Conservation (phyloP, 2,888 invertebrate species). For the Gastrophysa polygoni region DNA sequence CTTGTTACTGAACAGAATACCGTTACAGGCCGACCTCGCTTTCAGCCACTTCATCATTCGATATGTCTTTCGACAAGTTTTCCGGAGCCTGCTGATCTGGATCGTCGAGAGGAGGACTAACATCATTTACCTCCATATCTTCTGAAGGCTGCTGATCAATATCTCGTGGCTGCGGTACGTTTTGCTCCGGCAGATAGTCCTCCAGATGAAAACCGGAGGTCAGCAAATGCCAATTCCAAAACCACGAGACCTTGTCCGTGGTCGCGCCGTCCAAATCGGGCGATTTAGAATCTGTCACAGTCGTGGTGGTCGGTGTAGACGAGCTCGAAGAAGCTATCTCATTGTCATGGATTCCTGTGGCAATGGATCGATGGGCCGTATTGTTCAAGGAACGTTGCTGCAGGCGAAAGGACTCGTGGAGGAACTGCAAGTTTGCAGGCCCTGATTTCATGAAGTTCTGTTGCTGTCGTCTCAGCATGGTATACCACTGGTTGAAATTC, state of each 20-base stretch:
- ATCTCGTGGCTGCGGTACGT: conserved; percentile 53
- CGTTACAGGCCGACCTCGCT: conserved; percentile 71
- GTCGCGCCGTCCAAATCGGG: conserved; percentile 41
- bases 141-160: conserved; percentile 73
- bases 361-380: conserved; percentile 46
- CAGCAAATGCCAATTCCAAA: conserved; percentile 81
- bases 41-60: conserved; percentile 52
- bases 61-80: conserved; percentile 41
- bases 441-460: too few species aligned
- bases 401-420: too few species aligned
- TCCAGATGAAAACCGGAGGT: conserved; percentile 39
- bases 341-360: conserved; percentile 37
- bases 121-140: conserved; percentile 55
- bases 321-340: conserved; percentile 14
- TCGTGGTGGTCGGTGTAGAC: conserved; percentile 38
- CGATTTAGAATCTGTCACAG: conserved; percentile 40
- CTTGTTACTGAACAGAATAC: conserved; percentile 67
- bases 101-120: conserved; percentile 1
- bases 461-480: conserved; percentile 39
- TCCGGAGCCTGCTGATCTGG: conserved; percentile 37
- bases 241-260: conserved; percentile 65
- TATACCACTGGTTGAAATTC: conserved; percentile 51
- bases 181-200: conserved; percentile 73
- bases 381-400: conserved; percentile 69
- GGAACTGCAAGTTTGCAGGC: too few species aligned